These are phyloP conservation scores for Apotomis capreana DNA, from an alignment of 2,888 invertebrate species.

Conservation along the genomic window DNA sequence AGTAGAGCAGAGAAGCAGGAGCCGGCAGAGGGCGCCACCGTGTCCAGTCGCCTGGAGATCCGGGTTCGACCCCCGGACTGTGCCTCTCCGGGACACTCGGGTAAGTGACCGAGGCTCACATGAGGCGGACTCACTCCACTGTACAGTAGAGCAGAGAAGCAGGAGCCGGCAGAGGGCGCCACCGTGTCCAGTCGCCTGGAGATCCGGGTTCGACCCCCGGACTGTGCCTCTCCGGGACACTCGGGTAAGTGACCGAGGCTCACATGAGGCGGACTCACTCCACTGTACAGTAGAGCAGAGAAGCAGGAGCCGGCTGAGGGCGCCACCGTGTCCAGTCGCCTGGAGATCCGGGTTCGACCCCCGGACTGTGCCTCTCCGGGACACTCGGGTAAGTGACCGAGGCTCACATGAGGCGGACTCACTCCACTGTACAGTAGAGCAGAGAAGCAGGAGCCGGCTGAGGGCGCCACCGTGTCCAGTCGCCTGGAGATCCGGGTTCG, in stretches of 20 bases:
- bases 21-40: slow-evolving; percentile 72
- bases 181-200: slow-evolving; percentile 91
- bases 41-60: slow-evolving; percentile 92
- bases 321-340: slow-evolving; percentile 87
- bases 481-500: slow-evolving; percentile 92
- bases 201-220: slow-evolving; percentile 88
- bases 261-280: too few relatives aligned
- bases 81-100: slow-evolving; percentile 65
- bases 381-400: slow-evolving; percentile 59
- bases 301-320: slow-evolving; percentile 55
- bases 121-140: too few relatives aligned
- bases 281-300: slow-evolving; percentile 44
- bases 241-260: slow-evolving; percentile 54
- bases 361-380: slow-evolving; percentile 66
- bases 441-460: slow-evolving; percentile 51
- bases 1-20: slow-evolving; percentile 49
- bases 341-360: slow-evolving; percentile 91
- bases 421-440: slow-evolving; percentile 32
- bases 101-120: slow-evolving; percentile 46
- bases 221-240: slow-evolving; percentile 63
- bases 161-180: slow-evolving; percentile 58
- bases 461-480: slow-evolving; percentile 86
- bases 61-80: slow-evolving; percentile 85
- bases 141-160: slow-evolving; percentile 45
- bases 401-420: too few relatives aligned